Evolutionary conservation across 2,888 invertebrate species (phyloP), one percentile per base, ranked within the genome.

Genomic region (Pachliopta kotzebuea): DNA sequence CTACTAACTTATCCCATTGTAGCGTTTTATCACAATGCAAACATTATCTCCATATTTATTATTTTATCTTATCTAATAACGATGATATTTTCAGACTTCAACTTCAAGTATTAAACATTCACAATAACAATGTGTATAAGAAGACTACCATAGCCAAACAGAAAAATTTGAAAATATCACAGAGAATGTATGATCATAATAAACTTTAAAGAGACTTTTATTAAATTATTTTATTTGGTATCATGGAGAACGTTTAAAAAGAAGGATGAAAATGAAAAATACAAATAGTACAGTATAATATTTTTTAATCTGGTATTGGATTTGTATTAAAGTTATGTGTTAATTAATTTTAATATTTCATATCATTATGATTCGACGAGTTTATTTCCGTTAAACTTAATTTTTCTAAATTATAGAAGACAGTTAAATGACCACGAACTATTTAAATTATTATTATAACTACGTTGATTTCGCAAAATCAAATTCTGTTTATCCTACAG

Each of bases 21-120:
- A 72, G 74, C 79, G 68, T 76, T 78, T 81, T 84, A 84, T 85
- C 84, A 82, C 69, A 78, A 79, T 75, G 74, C 78, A 85, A 87
- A 86, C 81, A 79, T 67, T 74, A 75, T 72, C 72, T 69, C 37
- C 60, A 60, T 60, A 64, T 53, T 70, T 69, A 70, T 71, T 74
- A 69, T 74, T 75, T 78, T 81, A 81, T 85, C 82, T 84, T 85
- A 83, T 82, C 76, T 76, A 74, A 72, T 71, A 68, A 63, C 64
- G 61, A n/a, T 60, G 56, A 50, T 56, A 37, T 49, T 53, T 62
- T 58, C 42, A 58, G 57, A 58, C 42, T 42, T 26, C 26, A 42
- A 53, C 37, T 57, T 58, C 42, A 24, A 53, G 42, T 45, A 63
- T 26, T 31, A 57, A 52, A 53, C 57, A 63, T 53, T 64, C 56